Evolutionary conservation across 2,113 vertebrate genomes (phyloP), one percentile per base, ranked within the genome.

Genomic region (Pionites leucogaster): DNA sequence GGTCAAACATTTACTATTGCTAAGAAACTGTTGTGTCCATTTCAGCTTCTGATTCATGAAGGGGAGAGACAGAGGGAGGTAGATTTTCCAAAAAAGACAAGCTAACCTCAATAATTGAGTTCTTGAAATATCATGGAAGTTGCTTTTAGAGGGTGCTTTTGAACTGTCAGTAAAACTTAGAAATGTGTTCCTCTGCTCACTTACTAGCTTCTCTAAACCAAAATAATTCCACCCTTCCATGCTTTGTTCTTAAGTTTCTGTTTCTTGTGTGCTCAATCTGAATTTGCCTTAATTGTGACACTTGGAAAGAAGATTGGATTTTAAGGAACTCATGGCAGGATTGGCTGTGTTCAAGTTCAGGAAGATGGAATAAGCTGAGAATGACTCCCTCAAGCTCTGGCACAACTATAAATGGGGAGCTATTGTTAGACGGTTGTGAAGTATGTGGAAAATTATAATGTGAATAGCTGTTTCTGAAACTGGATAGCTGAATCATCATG

Each of bases 361-460:
- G 62, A 10, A 52, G 11, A 47, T 70, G 49, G 24, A 62, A 17
- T 62, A 33, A 60, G 37, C 19, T 46, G 31, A n/a, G 42, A 71
- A 31, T 1, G 0, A 35, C 17, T 53, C 8, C 37, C 29, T 70
- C 46, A 47, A 28, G 35, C 24, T 79, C 25, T 49, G 31, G n/a
- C 44, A n/a, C 13, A 17, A 41, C 50, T 28, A 3, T 47, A 10
- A 25, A 17, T 0, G 1, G 17, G 1, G 17, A 41, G 35, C 22
- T 42, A 2, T 17, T 27, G 35, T 37, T 52, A 41, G 24, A 15
- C 22, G 7, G 15, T 53, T 44, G 24, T 25, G 50, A 68, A 68
- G 33, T 23, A 28, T 39, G 28, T 19, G 39, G 33, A 52, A 52
- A 39, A 68, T 13, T 31, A 37, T 8, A 15, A 35, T 9, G 46